A percentile compares a stretch with the other conserved stretches of the same genome.
Evolutionary conservation across 92 coral and sea anemone species (phyloP).

Genomic region (Porites lobata): DNA sequence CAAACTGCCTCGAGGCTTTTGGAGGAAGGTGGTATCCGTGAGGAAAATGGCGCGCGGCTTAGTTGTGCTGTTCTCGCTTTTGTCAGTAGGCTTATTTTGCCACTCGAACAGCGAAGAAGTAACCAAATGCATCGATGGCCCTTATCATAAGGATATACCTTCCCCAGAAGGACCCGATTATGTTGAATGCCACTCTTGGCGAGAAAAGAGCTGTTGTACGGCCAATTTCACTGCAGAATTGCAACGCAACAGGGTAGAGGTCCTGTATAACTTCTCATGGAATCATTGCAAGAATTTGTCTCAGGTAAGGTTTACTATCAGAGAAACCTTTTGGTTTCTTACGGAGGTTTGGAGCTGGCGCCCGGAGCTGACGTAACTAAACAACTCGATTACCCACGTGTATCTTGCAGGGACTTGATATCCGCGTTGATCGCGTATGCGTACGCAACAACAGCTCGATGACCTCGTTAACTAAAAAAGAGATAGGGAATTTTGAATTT

Average conservation of each 20-base stretch:
- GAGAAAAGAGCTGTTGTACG: constrained; percentile 83
- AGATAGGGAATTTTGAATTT: no score
- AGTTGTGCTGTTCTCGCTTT: not conserved
- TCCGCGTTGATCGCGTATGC: no score
- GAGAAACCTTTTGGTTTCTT: not conserved
- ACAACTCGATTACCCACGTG: no score
- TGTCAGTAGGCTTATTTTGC: constrained; percentile 7
- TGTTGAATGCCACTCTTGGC: constrained; percentile 86
- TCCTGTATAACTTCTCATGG: constrained; percentile 90
- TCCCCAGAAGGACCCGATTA: constrained; percentile 78
- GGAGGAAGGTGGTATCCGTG: no score
- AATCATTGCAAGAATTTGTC: constrained; percentile 87
- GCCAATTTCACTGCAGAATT: constrained; percentile 83
- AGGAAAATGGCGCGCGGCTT: constrained; percentile 25
- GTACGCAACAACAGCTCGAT: no score
- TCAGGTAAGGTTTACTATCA: constrained; percentile 56
- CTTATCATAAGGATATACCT: constrained; percentile 74
- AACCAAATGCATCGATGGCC: constrained; percentile 76
- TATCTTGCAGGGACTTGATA: no score
- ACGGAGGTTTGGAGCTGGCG: no score
- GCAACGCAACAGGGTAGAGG: constrained; percentile 61
- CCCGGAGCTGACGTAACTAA: no score
- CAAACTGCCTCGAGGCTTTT: not conserved
- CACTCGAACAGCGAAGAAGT: constrained; percentile 16
- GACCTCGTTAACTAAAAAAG: no score